Base-by-base conservation (phyloP, 2,888 invertebrate species). In the Parelbella ahira region DNA sequence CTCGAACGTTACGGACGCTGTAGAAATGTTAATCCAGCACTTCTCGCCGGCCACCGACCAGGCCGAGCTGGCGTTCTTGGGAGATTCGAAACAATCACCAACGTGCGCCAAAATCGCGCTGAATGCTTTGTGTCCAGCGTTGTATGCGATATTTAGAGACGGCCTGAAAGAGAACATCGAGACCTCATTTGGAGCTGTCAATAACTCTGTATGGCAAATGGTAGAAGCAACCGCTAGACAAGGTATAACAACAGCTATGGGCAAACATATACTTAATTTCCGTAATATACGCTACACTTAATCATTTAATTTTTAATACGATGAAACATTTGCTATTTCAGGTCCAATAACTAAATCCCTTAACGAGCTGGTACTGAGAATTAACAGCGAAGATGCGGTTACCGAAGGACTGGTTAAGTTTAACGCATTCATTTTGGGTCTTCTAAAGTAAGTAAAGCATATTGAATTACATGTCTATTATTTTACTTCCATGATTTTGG, bases 121-220 rank as follows among this genome's bases (percentile, higher is more conserved):
- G 13, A 91, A 92, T 37, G 90, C 90, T 28, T 80, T 97, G 21
- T 96, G 96, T 67, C 95, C 96, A 1, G 93, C 96, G 4, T 81
- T 97, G 19, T 94, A 95, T 58, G 93, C 93, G 2, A 90, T 97
- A 43, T 90, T 97, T 60, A 92, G 93, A 56, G 96, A 97, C 68
- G 97, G 96, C 1, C 88, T 97, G 9, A 93, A 93, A 66, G 93
- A 94, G 19, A 91, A 90, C 53, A 88, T 96, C 37, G 93, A 94
- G 66, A 95, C 95, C 2, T 92, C 95, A 21, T 96, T 96, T 66
- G 96, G 96, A 24, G 92, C 93, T 8, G 93, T 96, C 36, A 91
- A 92, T 54, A 95, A 96, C 68, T 94, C 94, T 3, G 94, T 95
- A 34, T 97, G 96, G 96, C 93, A 94, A 81, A 93, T 97, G 53